Evolutionary conservation across 2,113 vertebrate genomes (phyloP), one percentile per base, ranked within the genome.

Genomic region (Clupea harengus): DNA sequence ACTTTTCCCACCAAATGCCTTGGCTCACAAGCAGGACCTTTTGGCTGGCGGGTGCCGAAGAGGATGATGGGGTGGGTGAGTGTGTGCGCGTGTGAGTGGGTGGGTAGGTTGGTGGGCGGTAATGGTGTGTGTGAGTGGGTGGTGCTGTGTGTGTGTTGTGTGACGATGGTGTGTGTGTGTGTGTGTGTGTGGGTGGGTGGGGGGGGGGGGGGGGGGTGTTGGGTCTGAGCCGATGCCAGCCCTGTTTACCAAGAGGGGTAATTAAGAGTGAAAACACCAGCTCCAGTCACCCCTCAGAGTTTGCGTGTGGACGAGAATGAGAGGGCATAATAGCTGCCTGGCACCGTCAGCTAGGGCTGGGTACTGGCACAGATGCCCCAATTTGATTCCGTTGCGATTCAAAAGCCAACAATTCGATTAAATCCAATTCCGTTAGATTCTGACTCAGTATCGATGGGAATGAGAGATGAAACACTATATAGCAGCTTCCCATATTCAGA

Each of bases 1-100:
- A 91, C 88, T 91, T 95, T 95, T 94, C 94, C 94, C 94, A 94
- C 93, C 91, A 92, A 93, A 90, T 84, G 89, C 91, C 88, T 94
- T 94, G 93, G 94, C 94, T 93, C 92, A 91, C 91, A 91, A 91
- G 88, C 60, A 89, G 81, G 88, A 89, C 91, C 87, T 90, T 89
- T 87, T 88, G 88, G 89, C 90, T 18, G 72, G 52, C 0, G 72
- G 28, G 72, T 13, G 28, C 28, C 39, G 4, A 32, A 67, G 9
- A 78, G 72, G 15, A 78, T 78, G 13, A n/a, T 22, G 22, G 57
- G 22, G 20, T 64, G 57, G 18, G 20, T 64, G 57, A 22, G 57
- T 64, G 64, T 72, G 64, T 28, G 64, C n/a, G 60, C n/a, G 60
- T 64, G 22, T 64, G 22, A 8, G 22, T 4, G 57, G 22, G 20